Percentiles rank a stretch among this genome's conserved stretches.
Conservation (phyloP, 2,888 invertebrate species). For the Petrolisthes cinctipes region DNA sequence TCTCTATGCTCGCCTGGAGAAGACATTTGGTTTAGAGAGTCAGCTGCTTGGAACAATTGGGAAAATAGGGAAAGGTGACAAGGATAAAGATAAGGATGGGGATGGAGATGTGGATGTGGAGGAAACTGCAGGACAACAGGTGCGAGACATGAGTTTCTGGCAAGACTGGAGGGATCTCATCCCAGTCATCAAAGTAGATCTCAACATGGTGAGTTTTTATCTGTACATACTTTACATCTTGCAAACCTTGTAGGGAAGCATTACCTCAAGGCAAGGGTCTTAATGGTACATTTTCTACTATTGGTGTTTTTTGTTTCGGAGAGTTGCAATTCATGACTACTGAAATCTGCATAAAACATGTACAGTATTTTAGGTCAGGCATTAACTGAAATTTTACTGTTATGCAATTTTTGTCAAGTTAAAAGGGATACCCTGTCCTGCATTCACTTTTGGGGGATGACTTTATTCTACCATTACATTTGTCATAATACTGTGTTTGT, state of each 20-base stretch:
- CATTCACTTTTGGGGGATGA: no score
- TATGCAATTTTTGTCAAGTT: no score
- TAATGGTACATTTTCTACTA: no score
- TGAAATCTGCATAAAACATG: no score
- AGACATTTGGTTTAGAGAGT: slow-evolving; percentile 86
- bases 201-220: slow-evolving; percentile 79
- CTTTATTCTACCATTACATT: no score
- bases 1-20: slow-evolving; percentile 87
- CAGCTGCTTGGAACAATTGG: slow-evolving; percentile 67
- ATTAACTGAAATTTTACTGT: no score
- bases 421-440: no score
- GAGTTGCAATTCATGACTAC: no score
- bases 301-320: no score
- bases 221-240: background rate
- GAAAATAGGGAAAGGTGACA: slow-evolving; percentile 70
- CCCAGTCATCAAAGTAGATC: slow-evolving; percentile 94
- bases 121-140: slow-evolving; percentile 68
- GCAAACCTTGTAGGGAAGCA: background rate
- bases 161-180: slow-evolving; percentile 95
- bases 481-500: background rate
- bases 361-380: no score
- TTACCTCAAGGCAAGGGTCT: no score
- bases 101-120: slow-evolving; percentile 68
- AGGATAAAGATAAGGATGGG: slow-evolving; percentile 38
- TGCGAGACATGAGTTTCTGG: slow-evolving; percentile 59